Conservation (phyloP, 1,140 invertebrate species). For the Drosophila nasuta region DNA sequence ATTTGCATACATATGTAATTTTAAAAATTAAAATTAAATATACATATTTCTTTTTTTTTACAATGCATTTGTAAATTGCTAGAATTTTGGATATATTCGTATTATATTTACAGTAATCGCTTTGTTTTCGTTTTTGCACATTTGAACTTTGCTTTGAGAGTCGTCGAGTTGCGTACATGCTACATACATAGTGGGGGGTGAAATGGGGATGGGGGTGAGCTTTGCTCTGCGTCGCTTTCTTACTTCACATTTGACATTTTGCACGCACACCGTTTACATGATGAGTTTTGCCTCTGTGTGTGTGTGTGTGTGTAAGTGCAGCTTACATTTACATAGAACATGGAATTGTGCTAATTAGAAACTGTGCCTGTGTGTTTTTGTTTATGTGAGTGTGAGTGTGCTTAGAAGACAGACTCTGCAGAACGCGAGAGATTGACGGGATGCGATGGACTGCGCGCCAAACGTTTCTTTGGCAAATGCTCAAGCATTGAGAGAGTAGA, state of each 20-base stretch:
- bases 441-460: constrained; percentile 98
- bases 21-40: constrained; percentile 23
- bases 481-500: constrained; percentile 94
- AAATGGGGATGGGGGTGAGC: constrained; percentile 24
- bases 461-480: constrained; percentile 95
- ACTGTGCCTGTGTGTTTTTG: constrained; percentile 28
- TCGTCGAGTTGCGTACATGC: constrained; percentile 31
- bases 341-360: constrained; percentile 54
- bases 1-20: constrained; percentile 42
- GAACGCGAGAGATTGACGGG: constrained; percentile 96
- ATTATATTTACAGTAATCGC: constrained; percentile 66
- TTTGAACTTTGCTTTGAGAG: constrained; percentile 52
- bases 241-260: constrained; percentile 43
- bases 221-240: constrained; percentile 25
- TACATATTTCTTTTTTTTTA: constrained; percentile 26
- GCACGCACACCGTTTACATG: constrained; percentile 38
- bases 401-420: constrained; percentile 95
- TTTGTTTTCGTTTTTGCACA: constrained; percentile 26
- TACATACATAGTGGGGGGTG: constrained; percentile 18
- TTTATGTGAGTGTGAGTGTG: constrained; percentile 13
- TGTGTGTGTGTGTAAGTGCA: constrained; percentile 12
- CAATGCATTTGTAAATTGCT: constrained; percentile 52
- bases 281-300: background rate
- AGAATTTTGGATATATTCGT: constrained; percentile 49
- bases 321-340: constrained; percentile 35